These are phyloP conservation scores for Amphimedon queenslandica DNA, from an alignment of 37 sponge, comb jelly and placozoan genomes.

Conservation along the genomic window DNA sequence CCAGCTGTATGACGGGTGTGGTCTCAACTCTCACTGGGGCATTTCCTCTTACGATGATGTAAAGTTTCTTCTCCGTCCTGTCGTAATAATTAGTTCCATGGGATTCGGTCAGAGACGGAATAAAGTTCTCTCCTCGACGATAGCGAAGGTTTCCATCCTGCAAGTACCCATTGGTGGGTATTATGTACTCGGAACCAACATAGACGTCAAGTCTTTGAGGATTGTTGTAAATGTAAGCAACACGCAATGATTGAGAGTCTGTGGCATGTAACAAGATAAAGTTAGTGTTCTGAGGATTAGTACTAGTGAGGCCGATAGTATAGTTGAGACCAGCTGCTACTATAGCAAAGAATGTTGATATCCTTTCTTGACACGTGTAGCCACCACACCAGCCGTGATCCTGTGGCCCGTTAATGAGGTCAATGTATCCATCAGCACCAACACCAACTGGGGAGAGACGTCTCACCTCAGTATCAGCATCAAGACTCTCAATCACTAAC, in stretches of 20 bases:
- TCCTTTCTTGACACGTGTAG: slow-evolving; percentile 95
- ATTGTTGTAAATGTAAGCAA: slow-evolving; percentile 70
- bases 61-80: slow-evolving; percentile 49
- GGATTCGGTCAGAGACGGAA: slow-evolving; percentile 29
- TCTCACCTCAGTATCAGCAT: slow-evolving; percentile 82
- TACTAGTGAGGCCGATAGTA: slow-evolving; percentile 25
- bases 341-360: slow-evolving; percentile 28
- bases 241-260: slow-evolving; percentile 45
- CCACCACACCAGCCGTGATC: slow-evolving; percentile 89
- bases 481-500: slow-evolving; percentile 88
- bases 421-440: slow-evolving; percentile 88
- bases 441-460: slow-evolving; percentile 80
- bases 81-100: slow-evolving; percentile 75
- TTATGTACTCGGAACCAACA: slow-evolving; percentile 18
- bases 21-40: slow-evolving; percentile 68
- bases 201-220: slow-evolving; percentile 84
- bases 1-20: slow-evolving; percentile 76
- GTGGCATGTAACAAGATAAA: slow-evolving; percentile 68
- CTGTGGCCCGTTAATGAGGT: slow-evolving; percentile 91
- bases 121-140: slow-evolving; percentile 9
- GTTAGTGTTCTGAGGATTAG: slow-evolving; percentile 78
- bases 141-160: not conserved
- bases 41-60: slow-evolving; percentile 65
- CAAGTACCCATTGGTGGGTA: not conserved
- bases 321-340: not conserved